A percentile compares a stretch with the other conserved stretches of the same genome.
These are phyloP conservation scores for Cantharis rustica DNA, from an alignment of 2,888 invertebrate species.

Conservation along the genomic window DNA sequence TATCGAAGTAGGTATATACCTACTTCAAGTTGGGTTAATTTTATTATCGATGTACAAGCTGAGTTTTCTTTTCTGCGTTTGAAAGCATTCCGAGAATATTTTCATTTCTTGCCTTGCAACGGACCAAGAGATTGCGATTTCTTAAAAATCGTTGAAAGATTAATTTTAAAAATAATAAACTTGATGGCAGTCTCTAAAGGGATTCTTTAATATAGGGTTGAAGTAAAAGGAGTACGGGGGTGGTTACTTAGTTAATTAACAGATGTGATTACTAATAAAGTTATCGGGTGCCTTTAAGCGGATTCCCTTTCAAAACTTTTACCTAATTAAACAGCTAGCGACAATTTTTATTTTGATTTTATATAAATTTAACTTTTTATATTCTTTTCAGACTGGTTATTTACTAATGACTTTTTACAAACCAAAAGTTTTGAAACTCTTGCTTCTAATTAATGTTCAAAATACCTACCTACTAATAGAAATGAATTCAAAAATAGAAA, in stretches of 20 bases:
- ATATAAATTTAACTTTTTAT: constrained; percentile 2
- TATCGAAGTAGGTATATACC: constrained; percentile 3
- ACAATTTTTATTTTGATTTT: constrained; percentile 29
- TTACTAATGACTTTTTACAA: not conserved
- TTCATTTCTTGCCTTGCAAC: not conserved
- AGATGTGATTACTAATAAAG: constrained; percentile 51
- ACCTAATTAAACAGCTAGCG: constrained; percentile 45
- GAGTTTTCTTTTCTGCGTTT: not conserved
- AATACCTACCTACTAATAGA: not conserved
- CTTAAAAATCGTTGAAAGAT: constrained; percentile 19
- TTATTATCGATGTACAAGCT: constrained; percentile 7
- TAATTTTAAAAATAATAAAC: constrained; percentile 26
- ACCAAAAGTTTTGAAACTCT: not conserved
- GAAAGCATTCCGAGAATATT: not conserved
- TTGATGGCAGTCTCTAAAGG: constrained; percentile 19
- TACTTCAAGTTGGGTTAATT: constrained; percentile 13
- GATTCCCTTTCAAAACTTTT: constrained; percentile 49
- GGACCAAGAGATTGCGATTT: not conserved
- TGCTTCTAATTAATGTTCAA: not conserved
- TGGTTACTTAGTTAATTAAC: constrained; percentile 51
- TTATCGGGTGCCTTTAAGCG: constrained; percentile 50
- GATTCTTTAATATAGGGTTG: constrained; percentile 24
- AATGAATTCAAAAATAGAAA: constrained; percentile 8
- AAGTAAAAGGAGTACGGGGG: constrained; percentile 28
- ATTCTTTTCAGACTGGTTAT: not conserved